These are phyloP conservation scores for Monarcha castaneiventris DNA, from an alignment of 2,113 vertebrate species.

Conservation along the genomic window DNA sequence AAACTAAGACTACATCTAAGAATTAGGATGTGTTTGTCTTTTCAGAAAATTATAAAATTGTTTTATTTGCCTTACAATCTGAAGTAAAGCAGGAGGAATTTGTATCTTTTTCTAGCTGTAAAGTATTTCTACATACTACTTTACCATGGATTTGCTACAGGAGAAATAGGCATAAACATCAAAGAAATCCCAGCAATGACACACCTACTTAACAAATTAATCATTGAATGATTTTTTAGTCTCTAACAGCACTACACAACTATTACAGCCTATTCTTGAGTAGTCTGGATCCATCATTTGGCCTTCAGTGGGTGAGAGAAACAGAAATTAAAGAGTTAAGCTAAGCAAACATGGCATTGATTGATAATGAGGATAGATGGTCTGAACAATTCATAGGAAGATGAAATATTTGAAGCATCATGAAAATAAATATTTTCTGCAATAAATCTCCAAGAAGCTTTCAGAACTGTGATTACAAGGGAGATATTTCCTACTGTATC, in stretches of 20 bases:
- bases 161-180: background rate
- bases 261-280: background rate
- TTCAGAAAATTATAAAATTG: background rate
- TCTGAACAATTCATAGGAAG: background rate
- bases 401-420: background rate
- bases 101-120: background rate
- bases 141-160: background rate
- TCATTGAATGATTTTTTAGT: background rate
- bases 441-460: background rate
- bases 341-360: background rate
- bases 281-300: background rate
- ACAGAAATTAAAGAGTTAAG: background rate
- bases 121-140: background rate
- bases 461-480: background rate
- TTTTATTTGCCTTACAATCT: background rate
- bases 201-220: background rate
- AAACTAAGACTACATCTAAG: background rate
- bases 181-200: background rate
- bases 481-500: background rate
- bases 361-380: background rate
- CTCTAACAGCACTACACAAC: background rate
- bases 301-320: background rate
- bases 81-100: background rate
- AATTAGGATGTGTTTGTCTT: background rate
- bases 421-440: background rate